These are phyloP conservation scores for Polia nebulosa DNA, from an alignment of 2,888 invertebrate species.

Conservation along the genomic window DNA sequence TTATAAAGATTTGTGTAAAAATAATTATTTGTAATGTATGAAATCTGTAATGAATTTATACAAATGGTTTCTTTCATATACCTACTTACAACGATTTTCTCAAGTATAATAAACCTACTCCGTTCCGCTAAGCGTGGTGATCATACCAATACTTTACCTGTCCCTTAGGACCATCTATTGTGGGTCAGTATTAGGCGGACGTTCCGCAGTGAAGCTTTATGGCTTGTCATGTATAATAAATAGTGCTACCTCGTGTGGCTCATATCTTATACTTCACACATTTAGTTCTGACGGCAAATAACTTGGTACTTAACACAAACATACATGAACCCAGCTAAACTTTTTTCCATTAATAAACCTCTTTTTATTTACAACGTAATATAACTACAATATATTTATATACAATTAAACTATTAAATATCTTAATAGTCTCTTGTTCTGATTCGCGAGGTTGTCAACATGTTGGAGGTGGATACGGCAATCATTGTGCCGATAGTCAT, in stretches of 20 bases:
- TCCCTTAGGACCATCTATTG: conserved; percentile 33
- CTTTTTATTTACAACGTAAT: no score
- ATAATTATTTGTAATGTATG: no score
- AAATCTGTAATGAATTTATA: background rate
- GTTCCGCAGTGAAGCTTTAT: conserved; percentile 4
- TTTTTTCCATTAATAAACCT: no score
- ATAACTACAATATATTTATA: no score
- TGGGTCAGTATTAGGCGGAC: conserved; percentile 1
- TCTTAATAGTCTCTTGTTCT: no score
- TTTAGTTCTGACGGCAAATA: background rate
- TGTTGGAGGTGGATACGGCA: no score
- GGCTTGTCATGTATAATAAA: conserved; percentile 13
- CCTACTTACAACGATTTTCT: background rate
- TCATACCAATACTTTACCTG: conserved; percentile 18
- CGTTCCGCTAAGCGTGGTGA: background rate
- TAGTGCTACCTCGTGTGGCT: background rate
- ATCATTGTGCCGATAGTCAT: no score
- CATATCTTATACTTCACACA: no score
- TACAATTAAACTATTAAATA: no score
- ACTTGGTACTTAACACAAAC: background rate
- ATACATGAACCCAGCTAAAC: background rate
- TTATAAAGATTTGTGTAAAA: background rate
- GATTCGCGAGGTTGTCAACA: no score
- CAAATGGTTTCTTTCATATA: background rate
- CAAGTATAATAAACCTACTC: background rate